Evolutionary conservation across 2,888 invertebrate species (phyloP), one percentile per base, ranked within the genome.

Genomic region (Oegoconia quadripuncta): DNA sequence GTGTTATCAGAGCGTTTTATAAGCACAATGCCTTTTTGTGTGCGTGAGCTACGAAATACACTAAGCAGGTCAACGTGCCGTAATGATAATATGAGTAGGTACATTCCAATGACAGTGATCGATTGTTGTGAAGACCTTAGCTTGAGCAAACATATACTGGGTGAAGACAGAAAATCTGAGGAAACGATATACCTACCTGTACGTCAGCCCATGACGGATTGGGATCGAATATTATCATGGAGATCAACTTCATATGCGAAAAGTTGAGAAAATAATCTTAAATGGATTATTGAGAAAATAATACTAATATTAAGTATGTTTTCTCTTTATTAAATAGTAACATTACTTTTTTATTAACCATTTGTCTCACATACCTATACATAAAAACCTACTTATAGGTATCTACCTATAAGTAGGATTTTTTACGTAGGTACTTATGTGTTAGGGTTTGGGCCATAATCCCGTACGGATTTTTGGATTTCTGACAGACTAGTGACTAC

Each of bases 71-170:
- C 82, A 82, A 74, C 64, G 84, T 66, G 73, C 82, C 55, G 55
- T 52, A 53, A 61, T 76, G 74, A 82, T 79, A 81, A 79, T 74
- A 70, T 55, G 48, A 55, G 56, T 61, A 64, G 59, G 66, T 69
- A 72, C 64, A 60, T 61, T 65, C 56, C 59, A 52, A 58, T 65
- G 84, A 82, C 86, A 80, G 70, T 86, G 86, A 87, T 84, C 76
- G 82, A 87, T 84, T 72, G 76, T 64, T 60, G 60, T 62, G 71
- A 74, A 76, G 74, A 76, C 69, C 71, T 78, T 65, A 74, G 69
- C 70, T 74, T 73, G 61, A 63, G 67, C 75, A 82, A 84, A 84
- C 80, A 81, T 65, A 59, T 65, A 69, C 64, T 62, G 63, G 58
- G 52, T 64, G 67, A 64, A 64, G 64, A 64, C 71, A 67, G 70